Percentiles rank a stretch among this genome's conserved stretches.
Conservation (phyloP, 2,113 vertebrate species). For the Tenrec ecaudatus region DNA sequence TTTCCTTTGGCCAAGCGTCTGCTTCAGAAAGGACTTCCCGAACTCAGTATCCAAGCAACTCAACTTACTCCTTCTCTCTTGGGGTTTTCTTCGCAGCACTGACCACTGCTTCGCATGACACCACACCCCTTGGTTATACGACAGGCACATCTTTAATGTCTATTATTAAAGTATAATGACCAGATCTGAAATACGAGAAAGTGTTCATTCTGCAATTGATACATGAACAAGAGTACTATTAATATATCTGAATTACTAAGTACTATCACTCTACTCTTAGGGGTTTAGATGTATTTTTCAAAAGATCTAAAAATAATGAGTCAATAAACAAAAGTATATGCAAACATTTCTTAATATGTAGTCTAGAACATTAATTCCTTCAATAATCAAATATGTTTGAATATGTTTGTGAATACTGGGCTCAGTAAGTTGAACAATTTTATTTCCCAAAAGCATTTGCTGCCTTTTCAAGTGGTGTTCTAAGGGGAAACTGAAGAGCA, state of each 20-base stretch:
- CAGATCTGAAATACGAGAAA: background rate
- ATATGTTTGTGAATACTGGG: background rate
- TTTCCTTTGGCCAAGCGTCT: slow-evolving; percentile 19
- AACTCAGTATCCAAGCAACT: background rate
- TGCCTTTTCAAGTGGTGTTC: background rate
- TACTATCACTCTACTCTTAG: background rate
- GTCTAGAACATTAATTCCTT: slow-evolving; percentile 31
- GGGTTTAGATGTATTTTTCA: slow-evolving; percentile 19
- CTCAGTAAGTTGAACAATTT: slow-evolving; percentile 44
- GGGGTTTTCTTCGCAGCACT: background rate
- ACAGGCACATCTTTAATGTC: background rate
- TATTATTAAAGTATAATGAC: background rate
- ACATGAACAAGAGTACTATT: background rate
- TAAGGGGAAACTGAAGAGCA: slow-evolving; percentile 4
- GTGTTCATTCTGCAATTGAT: slow-evolving; percentile 7
- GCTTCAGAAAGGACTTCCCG: background rate
- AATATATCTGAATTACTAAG: background rate
- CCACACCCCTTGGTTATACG: background rate
- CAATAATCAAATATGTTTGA: background rate
- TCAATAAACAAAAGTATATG: slow-evolving; percentile 16
- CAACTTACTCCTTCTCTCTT: background rate
- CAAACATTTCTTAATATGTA: slow-evolving; percentile 5
- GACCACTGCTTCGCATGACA: background rate
- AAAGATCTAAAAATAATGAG: background rate
- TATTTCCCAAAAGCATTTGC: slow-evolving; percentile 8